These are phyloP conservation scores for Drosophila guanche DNA, from an alignment of 1,140 invertebrate genomes.

Conservation along the genomic window DNA sequence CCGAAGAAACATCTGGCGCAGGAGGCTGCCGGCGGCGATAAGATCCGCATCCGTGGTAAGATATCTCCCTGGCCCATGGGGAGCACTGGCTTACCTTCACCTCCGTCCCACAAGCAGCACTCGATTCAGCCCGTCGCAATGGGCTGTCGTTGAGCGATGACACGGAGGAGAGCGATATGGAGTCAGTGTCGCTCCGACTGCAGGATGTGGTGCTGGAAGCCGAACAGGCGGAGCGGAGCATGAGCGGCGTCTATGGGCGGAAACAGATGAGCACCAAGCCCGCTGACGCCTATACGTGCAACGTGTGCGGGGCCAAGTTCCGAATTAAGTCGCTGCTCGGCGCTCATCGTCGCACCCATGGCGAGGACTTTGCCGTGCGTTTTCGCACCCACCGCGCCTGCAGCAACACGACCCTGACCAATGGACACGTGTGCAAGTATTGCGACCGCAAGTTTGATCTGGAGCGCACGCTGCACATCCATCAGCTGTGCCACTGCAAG, in stretches of 20 bases:
- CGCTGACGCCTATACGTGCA: slow-evolving; percentile 42
- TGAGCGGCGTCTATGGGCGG: not conserved
- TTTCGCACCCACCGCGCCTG: slow-evolving; percentile 15
- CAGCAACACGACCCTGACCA: slow-evolving; percentile 26
- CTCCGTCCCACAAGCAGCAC: not conserved
- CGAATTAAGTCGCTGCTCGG: slow-evolving; percentile 59
- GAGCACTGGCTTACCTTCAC: not conserved
- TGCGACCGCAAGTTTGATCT: slow-evolving; percentile 66
- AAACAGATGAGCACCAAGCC: slow-evolving; percentile 7
- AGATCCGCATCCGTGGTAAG: slow-evolving; percentile 11
- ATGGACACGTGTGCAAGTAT: slow-evolving; percentile 50
- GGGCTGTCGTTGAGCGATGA: slow-evolving; percentile 58
- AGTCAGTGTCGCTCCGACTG: slow-evolving; percentile 11
- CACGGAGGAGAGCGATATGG: slow-evolving; percentile 16
- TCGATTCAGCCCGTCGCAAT: slow-evolving; percentile 61
- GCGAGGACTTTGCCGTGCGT: slow-evolving; percentile 61
- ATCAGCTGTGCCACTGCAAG: slow-evolving; percentile 62
- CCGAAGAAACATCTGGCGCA: not conserved
- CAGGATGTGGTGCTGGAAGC: slow-evolving; percentile 18
- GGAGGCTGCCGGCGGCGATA: slow-evolving; percentile 4
- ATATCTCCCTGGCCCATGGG: not conserved
- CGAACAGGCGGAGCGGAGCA: not conserved
- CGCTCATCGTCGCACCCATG: slow-evolving; percentile 64
- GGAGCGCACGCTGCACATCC: slow-evolving; percentile 67
- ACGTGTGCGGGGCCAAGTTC: slow-evolving; percentile 54